A percentile compares a stretch with the other conserved stretches of the same genome.
These are phyloP conservation scores for Hypotaenidia philippensis DNA, from an alignment of 2,797 vertebrate species.

Conservation along the genomic window DNA sequence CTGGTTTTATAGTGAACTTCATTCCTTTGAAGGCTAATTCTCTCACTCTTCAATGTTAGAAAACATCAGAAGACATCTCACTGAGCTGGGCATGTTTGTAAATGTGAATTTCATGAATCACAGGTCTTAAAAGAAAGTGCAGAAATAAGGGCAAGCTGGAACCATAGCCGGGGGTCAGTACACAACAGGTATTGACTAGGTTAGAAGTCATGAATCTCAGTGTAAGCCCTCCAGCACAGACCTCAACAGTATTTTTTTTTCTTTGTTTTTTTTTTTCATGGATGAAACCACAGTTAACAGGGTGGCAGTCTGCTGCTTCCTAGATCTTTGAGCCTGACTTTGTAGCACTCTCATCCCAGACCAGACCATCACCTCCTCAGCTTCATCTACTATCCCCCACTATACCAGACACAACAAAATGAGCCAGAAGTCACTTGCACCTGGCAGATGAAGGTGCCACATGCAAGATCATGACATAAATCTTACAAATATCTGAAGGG, in stretches of 20 bases:
- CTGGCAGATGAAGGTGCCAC: background rate
- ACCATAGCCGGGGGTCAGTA: background rate
- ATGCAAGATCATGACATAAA: background rate
- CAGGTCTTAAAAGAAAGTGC: background rate
- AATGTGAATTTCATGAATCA: background rate
- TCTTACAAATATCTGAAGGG: background rate
- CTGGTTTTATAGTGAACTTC: background rate
- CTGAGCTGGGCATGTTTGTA: background rate
- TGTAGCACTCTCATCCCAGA: background rate
- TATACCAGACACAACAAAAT: background rate
- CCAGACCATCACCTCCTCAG: background rate
- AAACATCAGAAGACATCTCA: background rate
- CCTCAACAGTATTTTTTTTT: background rate
- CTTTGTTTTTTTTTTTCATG: background rate
- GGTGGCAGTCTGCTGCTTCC: background rate
- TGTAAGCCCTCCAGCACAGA: background rate
- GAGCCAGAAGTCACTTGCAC: background rate
- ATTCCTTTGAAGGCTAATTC: conserved; percentile 7
- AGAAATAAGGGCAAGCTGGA: background rate
- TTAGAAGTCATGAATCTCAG: background rate
- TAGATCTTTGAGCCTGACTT: background rate
- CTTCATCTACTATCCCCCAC: background rate
- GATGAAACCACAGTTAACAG: background rate
- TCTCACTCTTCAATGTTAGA: background rate
- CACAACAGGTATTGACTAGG: background rate